These are phyloP conservation scores for Pseudonaja textilis DNA, from an alignment of 2,113 vertebrate species.

Conservation along the genomic window DNA sequence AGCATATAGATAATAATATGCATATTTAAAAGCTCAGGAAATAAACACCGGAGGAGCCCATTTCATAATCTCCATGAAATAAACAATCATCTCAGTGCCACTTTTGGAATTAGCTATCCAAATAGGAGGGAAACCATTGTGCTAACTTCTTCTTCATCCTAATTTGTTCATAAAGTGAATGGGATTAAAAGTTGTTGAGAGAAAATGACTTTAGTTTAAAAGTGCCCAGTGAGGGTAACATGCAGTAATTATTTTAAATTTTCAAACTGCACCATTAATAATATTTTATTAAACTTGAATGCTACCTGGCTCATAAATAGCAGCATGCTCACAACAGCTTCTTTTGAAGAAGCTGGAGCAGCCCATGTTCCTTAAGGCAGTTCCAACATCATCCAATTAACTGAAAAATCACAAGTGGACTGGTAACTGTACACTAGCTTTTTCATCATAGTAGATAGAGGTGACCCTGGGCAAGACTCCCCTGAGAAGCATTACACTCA, in stretches of 20 bases:
- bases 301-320: not conserved
- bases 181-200: not conserved
- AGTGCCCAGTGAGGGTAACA: not conserved
- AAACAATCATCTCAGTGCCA: not conserved
- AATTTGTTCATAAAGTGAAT: not conserved
- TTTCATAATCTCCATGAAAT: not conserved
- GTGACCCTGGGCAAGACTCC: not conserved
- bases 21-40: not conserved
- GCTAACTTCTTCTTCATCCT: not conserved
- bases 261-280: not conserved
- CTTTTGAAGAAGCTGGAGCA: not conserved
- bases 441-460: not conserved
- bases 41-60: not conserved
- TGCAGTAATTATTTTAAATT: not conserved
- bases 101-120: not conserved
- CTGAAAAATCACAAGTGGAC: not conserved
- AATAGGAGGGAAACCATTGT: not conserved
- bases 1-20: not conserved
- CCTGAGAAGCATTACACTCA: not conserved
- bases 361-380: not conserved
- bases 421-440: not conserved
- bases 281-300: not conserved
- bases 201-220: not conserved
- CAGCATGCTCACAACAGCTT: not conserved
- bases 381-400: not conserved